These are phyloP conservation scores for Drosophila silvestris DNA, from an alignment of 2,888 invertebrate species.

Conservation along the genomic window DNA sequence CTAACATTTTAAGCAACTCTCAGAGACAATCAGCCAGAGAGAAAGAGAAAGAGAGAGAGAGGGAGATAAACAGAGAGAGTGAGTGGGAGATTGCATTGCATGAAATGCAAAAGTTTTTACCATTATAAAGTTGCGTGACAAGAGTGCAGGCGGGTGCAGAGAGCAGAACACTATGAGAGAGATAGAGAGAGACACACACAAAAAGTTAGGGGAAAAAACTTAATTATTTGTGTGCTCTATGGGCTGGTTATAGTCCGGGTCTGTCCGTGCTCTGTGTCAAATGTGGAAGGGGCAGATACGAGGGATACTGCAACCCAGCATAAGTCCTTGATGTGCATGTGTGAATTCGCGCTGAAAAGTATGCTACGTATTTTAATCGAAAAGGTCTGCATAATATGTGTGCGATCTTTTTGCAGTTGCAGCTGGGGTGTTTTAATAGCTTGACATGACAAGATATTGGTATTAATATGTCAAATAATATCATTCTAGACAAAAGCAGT, in stretches of 20 bases:
- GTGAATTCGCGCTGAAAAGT: constrained; percentile 71
- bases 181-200: constrained; percentile 13
- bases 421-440: neutral
- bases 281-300: neutral
- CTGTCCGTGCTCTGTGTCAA: constrained; percentile 21
- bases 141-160: constrained; percentile 46
- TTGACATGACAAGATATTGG: neutral
- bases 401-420: constrained; percentile 32
- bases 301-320: neutral
- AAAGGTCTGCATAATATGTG: constrained; percentile 71
- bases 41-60: neutral
- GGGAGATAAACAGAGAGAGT: neutral
- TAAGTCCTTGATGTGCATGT: constrained; percentile 52
- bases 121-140: constrained; percentile 69
- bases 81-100: constrained; percentile 40
- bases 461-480: neutral
- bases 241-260: constrained; percentile 17
- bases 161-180: constrained; percentile 17
- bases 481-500: neutral
- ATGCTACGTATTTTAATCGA: constrained; percentile 81
- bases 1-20: constrained; percentile 81
- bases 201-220: constrained; percentile 75
- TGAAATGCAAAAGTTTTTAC: constrained; percentile 77
- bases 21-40: constrained; percentile 44
- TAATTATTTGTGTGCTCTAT: constrained; percentile 70